Evolutionary conservation across 1,140 invertebrate species (phyloP), one percentile per base, ranked within the genome.

Genomic region (Magallana gigas): DNA sequence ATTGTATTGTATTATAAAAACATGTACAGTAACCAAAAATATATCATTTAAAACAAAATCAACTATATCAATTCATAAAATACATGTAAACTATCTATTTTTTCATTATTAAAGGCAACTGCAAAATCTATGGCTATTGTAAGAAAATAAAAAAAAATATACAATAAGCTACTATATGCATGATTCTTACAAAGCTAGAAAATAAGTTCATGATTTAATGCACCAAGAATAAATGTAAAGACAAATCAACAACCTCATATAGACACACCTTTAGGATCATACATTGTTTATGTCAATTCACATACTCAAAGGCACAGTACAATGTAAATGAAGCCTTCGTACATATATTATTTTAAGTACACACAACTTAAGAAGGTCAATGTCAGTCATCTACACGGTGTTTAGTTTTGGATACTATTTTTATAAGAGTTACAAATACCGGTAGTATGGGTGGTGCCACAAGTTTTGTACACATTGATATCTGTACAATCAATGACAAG

Each of bases 221-320:
- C 68, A 76, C 68, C 68, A 76, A 76, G 23, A 29, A 18, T 48
- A 48, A 12, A 76, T 29, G 5, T 12, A 76, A 76, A 29, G 23
- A 76, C 23, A 76, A 64, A 64, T 64, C 60, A 64, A 64, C 60
- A 64, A 64, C 60, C 60, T 64, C 18, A 64, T 3, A 64, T 62
- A 64, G 11, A n/a, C 14, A 64, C 60, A 64, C 3, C 36, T 48
- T 16, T 64, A 64, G 16, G 18, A n/a, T 18, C 18, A 64, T 64
- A 18, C 16, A 64, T 7, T 64, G 14, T 64, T n/a, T 8, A n/a
- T 48, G 36, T 48, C 36, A 48, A 5, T 48, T 48, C 36, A 48
- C 36, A 48, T 48, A 48, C 36, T 48, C 36, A 48, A 48, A 48
- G 36, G 36, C 36, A 48, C 36, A 48, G 36, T 48, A 48, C 36